A percentile compares a stretch with the other conserved stretches of the same genome.
Evolutionary conservation across 2,797 vertebrate species (phyloP).

Genomic region (Carapus acus): DNA sequence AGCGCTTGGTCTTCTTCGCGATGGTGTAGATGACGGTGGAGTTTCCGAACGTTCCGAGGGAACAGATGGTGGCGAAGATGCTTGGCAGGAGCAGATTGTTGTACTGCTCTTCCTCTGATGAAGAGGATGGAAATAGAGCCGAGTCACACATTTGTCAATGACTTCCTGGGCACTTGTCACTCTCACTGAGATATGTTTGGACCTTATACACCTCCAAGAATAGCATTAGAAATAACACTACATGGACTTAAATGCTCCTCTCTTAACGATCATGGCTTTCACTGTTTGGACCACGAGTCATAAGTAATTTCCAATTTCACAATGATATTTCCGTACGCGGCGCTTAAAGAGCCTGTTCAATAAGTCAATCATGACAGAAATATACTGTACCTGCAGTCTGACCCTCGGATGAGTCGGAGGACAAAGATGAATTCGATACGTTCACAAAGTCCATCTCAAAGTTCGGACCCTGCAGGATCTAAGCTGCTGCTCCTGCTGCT

Average conservation of each 20-base stretch:
- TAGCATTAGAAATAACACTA: not conserved
- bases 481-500: no score
- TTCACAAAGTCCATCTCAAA: no score
- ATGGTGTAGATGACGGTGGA: slow-evolving; percentile 81
- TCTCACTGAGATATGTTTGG: not conserved
- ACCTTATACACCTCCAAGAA: not conserved
- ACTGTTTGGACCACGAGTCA: not conserved
- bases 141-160: not conserved
- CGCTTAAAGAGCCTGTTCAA: no score
- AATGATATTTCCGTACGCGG: no score
- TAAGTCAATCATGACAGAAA: no score
- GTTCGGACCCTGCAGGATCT: no score
- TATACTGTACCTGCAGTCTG: no score
- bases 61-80: slow-evolving; percentile 80
- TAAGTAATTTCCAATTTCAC: no score
- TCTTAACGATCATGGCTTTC: not conserved
- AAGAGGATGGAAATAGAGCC: slow-evolving; percentile 9
- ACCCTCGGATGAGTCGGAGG: no score
- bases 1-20: slow-evolving; percentile 77
- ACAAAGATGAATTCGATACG: no score
- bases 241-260: not conserved
- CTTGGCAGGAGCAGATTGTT: slow-evolving; percentile 74
- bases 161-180: not conserved
- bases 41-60: slow-evolving; percentile 78
- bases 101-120: slow-evolving; percentile 50